Percentiles rank a stretch among this genome's conserved stretches.
Evolutionary conservation across 2,888 invertebrate genomes (phyloP).

Genomic region (Cheilosia pagana): DNA sequence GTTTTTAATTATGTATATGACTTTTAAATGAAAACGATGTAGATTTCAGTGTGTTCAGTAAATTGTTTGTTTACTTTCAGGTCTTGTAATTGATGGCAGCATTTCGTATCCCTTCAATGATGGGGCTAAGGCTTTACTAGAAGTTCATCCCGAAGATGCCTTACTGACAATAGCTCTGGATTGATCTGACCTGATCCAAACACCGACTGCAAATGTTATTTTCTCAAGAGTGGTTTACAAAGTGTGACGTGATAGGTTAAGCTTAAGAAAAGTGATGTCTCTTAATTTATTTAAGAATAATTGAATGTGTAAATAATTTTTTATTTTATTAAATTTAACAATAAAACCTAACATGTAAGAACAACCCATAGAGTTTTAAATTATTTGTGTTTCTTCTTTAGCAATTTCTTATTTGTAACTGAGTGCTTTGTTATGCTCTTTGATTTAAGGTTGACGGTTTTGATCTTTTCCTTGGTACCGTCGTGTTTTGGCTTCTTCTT

Average conservation of each 20-base stretch:
- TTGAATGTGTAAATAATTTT: slow-evolving; percentile 56
- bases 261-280: slow-evolving; percentile 54
- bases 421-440: slow-evolving; percentile 40
- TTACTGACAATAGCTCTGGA: slow-evolving; percentile 89
- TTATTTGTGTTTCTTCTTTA: slow-evolving; percentile 45
- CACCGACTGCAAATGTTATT: slow-evolving; percentile 25
- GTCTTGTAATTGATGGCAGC: slow-evolving; percentile 97
- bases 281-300: slow-evolving; percentile 68
- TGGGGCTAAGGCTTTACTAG: slow-evolving; percentile 93
- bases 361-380: slow-evolving; percentile 17
- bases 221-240: slow-evolving; percentile 38
- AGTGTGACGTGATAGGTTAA: slow-evolving; percentile 53
- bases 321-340: slow-evolving; percentile 44
- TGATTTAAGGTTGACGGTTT: slow-evolving; percentile 9
- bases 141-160: slow-evolving; percentile 93
- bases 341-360: slow-evolving; percentile 13
- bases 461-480: slow-evolving; percentile 9
- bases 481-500: slow-evolving; percentile 67
- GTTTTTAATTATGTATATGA: not conserved
- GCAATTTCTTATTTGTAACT: slow-evolving; percentile 4
- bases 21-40: not conserved
- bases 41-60: slow-evolving; percentile 9
- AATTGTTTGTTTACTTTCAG: slow-evolving; percentile 81
- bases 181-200: slow-evolving; percentile 76
- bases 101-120: slow-evolving; percentile 97